These are phyloP conservation scores for Rugalucina vietnamica DNA, from an alignment of 2,888 invertebrate species.

Conservation along the genomic window DNA sequence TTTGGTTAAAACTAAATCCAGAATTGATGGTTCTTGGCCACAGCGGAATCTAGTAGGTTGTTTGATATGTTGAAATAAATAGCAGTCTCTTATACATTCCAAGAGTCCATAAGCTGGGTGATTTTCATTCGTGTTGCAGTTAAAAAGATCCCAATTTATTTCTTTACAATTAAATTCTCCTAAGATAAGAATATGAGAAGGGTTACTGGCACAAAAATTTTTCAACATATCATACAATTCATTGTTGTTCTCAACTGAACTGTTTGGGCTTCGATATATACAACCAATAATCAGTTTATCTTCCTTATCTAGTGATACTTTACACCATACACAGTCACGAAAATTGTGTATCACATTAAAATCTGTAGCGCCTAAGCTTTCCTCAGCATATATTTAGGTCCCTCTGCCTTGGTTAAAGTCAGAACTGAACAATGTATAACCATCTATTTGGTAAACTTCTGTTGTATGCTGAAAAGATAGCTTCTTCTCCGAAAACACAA, in stretches of 20 bases:
- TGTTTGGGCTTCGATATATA: not conserved
- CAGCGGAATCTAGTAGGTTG: not conserved
- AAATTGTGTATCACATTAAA: not conserved
- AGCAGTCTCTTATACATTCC: constrained; percentile 13
- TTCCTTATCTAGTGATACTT: not conserved
- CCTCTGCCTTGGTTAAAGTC: not conserved
- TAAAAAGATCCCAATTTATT: not conserved
- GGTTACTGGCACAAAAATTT: too few relatives aligned
- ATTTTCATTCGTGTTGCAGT: not conserved
- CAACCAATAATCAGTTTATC: not conserved
- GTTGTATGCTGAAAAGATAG: too few relatives aligned
- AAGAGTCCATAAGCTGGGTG: not conserved
- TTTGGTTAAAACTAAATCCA: constrained; percentile 15
- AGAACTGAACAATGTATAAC: not conserved
- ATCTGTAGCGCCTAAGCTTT: not conserved
- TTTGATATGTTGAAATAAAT: constrained; percentile 6
- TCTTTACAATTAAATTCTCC: constrained; percentile 14
- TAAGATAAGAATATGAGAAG: not conserved
- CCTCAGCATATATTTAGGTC: not conserved
- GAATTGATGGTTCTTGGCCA: not conserved
- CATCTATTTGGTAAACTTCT: too few relatives aligned
- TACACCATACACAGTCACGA: not conserved
- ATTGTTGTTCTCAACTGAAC: not conserved
- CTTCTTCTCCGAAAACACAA: too few relatives aligned
- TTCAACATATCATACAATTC: not conserved